Evolutionary conservation across 2,797 vertebrate genomes (phyloP), one percentile per base, ranked within the genome.

Genomic region (Cryptoprocta ferox): DNA sequence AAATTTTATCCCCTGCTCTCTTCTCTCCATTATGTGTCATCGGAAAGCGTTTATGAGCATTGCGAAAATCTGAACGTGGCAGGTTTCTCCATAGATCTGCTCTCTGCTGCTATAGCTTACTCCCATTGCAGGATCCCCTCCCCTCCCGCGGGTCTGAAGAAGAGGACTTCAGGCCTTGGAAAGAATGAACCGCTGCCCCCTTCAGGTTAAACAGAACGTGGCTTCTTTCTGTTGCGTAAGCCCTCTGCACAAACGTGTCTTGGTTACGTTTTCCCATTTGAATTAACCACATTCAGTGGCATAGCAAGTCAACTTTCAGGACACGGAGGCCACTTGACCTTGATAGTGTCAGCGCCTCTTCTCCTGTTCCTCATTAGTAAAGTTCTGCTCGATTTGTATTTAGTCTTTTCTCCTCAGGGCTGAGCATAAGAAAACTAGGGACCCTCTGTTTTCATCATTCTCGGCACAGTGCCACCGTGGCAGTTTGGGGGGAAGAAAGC

Each of bases 1-100:
- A 95, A 73, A 48, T 97, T 96, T 87, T 94, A 88, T 96, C 94
- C 93, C 83, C 96, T 0, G 30, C 88, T 95, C 83, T 95, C 93
- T 97, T 83, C 92, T 97, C 96, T 96, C 96, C 89, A 71, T 95
- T 97, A 97, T 94, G 82, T 94, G 94, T 96, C 76, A 92, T 97
- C 83, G 90, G 97, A 83, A 97, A 92, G 98, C 94, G 95, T 97
- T 97, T 97, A 94, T 90, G 0, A 10, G 78, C 87, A 73, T 95
- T 83, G 96, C 97, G 97, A 93, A 96, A 96, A 97, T 98, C 98
- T 97, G 97, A 98, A 71, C 81, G 97, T 97, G 98, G 97, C 93
- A 66, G 94, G 82, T 83, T 94, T 97, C 94, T 89, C 97, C 95
- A 92, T 87, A 89, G 83, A 94, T 96, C 97, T 91, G 50, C 91